Evolutionary conservation across 2,113 vertebrate genomes (phyloP).

Genomic region (Gopherus evgoodei): DNA sequence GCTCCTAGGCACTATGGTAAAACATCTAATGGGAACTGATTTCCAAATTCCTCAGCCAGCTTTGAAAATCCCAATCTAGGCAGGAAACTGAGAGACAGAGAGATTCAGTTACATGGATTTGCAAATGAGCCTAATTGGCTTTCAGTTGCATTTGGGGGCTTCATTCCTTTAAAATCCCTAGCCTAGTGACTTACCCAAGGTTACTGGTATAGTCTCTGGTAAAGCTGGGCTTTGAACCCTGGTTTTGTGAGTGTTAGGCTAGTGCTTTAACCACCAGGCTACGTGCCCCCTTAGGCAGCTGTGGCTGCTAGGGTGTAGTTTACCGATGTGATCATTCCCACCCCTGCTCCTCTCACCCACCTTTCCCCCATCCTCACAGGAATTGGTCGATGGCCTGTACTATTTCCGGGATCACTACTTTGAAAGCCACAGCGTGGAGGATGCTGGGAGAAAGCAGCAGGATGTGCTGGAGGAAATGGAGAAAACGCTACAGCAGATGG

Average conservation of each 20-base stretch:
- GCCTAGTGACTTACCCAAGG: neutral
- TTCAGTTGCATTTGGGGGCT: too few relatives aligned
- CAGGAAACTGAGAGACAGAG: too few relatives aligned
- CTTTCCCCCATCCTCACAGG: constrained; percentile 71
- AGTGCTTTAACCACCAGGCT: neutral
- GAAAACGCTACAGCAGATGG: constrained; percentile 80
- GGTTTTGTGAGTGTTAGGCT: neutral
- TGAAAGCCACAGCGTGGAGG: constrained; percentile 85
- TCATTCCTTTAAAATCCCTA: too few relatives aligned
- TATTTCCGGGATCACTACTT: constrained; percentile 90
- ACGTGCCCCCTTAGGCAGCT: neutral
- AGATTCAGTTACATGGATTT: too few relatives aligned
- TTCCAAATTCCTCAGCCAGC: too few relatives aligned
- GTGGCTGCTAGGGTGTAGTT: neutral
- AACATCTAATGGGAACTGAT: too few relatives aligned
- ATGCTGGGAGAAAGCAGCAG: constrained; percentile 83
- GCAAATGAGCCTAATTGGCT: too few relatives aligned
- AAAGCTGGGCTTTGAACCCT: neutral
- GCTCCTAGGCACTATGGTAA: too few relatives aligned
- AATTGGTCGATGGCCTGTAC: constrained; percentile 87
- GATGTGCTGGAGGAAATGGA: constrained; percentile 83
- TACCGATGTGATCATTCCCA: neutral
- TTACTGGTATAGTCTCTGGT: neutral
- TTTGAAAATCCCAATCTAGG: too few relatives aligned
- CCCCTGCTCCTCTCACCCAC: too few relatives aligned